Evolutionary conservation across 1,140 invertebrate species (phyloP), one percentile per base, ranked within the genome.

Genomic region (Physella acuta): DNA sequence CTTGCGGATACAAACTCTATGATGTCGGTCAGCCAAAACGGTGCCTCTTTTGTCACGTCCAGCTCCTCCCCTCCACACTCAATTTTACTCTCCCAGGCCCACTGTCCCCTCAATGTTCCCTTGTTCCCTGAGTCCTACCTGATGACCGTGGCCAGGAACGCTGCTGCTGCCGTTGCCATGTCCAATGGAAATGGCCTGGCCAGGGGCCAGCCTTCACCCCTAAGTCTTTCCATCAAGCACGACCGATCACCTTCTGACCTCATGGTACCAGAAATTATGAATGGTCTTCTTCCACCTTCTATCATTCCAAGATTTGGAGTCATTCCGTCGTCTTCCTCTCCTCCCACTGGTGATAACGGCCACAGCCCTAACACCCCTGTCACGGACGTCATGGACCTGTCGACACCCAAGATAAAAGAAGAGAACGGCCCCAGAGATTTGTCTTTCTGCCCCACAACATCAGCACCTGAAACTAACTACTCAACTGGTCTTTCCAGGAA

Each of bases 81-180:
- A 14, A 53, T 66, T 17, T 34, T 66, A 4, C 51, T 66, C 1
- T 28, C 64, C 31, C 36, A 51, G 1, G 64, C 64, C 14, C 64
- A 66, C 37, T 66, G 64, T 26, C 66, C 66, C 11, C 58, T 75
- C 1, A 73, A 73, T 63, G 65, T 73, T 36, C 71, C 71, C 17
- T 53, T 73, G 56, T 75, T 73, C 58, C 69, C 71, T 26, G 73
- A 75, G 53, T 66, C 71, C 4, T 73, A 63, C 34, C 68, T 44
- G 3, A 51, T 37, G 52, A 61, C 70, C 4, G 37, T 65, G 30
- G 49, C 62, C 55, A 59, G 53, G 31, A 65, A 65, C 37, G 62
- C 59, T 20, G 62, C 65, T 44, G 59, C 52, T 3, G 63, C 63
- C 17, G 51, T 55, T n/a, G 63, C 63, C 17, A 65, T 65, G 63